phyloP scores from a whole-genome alignment of 92 coral and sea anemone genomes.

The Plumapathes pennacea region DNA sequence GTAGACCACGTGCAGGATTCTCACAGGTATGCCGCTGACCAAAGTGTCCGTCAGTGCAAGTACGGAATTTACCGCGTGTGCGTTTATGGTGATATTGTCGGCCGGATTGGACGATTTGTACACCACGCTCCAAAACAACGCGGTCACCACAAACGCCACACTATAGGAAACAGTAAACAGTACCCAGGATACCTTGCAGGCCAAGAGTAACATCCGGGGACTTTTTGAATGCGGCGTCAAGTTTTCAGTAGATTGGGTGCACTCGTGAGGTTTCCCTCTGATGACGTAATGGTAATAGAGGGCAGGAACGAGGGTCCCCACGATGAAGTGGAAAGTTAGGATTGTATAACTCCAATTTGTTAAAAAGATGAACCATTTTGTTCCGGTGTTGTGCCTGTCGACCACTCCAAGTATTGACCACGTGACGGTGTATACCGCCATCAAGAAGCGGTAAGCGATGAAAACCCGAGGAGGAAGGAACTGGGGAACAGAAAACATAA shows the following conservation, averaged over 20 bases:
- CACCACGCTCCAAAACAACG: constrained; percentile 62
- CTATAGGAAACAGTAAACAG: constrained; percentile 57
- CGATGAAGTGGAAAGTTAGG: constrained; percentile 61
- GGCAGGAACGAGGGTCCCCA: constrained; percentile 49
- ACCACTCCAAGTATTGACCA: constrained; percentile 71
- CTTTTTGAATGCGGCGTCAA: background rate
- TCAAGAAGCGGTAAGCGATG: constrained; percentile 41
- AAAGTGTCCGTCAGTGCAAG: constrained; percentile 56
- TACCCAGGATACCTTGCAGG: constrained; percentile 73
- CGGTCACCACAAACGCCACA: constrained; percentile 65
- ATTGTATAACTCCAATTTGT: constrained; percentile 80
- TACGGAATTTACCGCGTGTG: constrained; percentile 67
- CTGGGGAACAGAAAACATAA: constrained; percentile 31
- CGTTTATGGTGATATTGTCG: constrained; percentile 56
- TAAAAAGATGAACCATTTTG: constrained; percentile 69
- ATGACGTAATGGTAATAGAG: constrained; percentile 23
- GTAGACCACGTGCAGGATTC: constrained; percentile 62
- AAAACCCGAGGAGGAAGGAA: constrained; percentile 58
- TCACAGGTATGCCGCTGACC: constrained; percentile 54
- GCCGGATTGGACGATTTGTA: constrained; percentile 41
- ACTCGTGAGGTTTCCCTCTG: background rate
- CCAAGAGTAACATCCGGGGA: constrained; percentile 34
- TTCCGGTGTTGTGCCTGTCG: constrained; percentile 17
- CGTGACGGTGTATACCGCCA: constrained; percentile 57
- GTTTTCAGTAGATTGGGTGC: background rate